Evolutionary conservation across 2,797 vertebrate species (phyloP).

Genomic region (Eidolon dupreanum): DNA sequence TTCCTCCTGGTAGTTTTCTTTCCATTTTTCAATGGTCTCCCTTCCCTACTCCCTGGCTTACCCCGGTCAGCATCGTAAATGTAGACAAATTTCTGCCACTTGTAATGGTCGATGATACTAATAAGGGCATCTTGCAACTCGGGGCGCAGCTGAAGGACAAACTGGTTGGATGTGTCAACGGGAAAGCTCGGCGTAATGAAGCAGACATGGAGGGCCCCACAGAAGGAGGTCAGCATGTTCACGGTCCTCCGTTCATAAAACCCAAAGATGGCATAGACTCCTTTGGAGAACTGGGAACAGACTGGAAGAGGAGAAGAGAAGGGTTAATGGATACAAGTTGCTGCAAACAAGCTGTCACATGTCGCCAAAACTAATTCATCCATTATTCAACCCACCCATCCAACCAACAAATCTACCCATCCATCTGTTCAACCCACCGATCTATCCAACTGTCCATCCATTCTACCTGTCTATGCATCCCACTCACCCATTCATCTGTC

Average conservation of each 20-base stretch:
- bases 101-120: slow-evolving; percentile 96
- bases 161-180: slow-evolving; percentile 97
- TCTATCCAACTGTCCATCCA: not conserved
- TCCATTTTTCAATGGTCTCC: not conserved
- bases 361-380: not conserved
- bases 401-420: not conserved
- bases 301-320: slow-evolving; percentile 85
- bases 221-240: slow-evolving; percentile 99
- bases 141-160: slow-evolving; percentile 97
- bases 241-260: slow-evolving; percentile 98
- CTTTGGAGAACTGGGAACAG: slow-evolving; percentile 99
- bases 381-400: not conserved
- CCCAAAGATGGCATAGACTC: slow-evolving; percentile 99
- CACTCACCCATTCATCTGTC: not conserved
- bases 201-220: slow-evolving; percentile 97
- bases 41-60: slow-evolving; percentile 80
- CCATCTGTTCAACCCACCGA: too few relatives aligned
- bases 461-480: not conserved
- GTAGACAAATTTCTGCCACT: slow-evolving; percentile 98
- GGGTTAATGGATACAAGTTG: not conserved
- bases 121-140: slow-evolving; percentile 98
- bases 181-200: slow-evolving; percentile 99
- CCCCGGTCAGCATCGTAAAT: slow-evolving; percentile 98
- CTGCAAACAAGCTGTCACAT: not conserved
- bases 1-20: not conserved